phyloP scores from a whole-genome alignment of 2,113 vertebrate species.

The Camelus bactrianus region DNA sequence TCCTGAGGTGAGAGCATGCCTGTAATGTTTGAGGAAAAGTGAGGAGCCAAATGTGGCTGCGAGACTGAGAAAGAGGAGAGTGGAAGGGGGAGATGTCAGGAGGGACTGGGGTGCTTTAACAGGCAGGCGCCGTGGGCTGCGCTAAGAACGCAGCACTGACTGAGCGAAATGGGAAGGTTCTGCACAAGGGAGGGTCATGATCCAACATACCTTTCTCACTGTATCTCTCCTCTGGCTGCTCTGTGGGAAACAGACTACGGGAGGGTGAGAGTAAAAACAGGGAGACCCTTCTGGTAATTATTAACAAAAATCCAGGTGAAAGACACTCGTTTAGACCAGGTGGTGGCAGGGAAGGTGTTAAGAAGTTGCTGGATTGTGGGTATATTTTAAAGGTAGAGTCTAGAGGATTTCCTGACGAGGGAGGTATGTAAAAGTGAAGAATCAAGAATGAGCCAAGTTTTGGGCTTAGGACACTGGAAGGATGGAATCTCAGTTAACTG shows the following conservation, averaged over 20 bases:
- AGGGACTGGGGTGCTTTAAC: not conserved
- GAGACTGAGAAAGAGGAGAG: not conserved
- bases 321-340: not conserved
- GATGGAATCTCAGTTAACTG: not conserved
- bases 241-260: not conserved
- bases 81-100: not conserved
- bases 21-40: not conserved
- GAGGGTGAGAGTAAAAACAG: not conserved
- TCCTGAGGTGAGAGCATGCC: not conserved
- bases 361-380: not conserved
- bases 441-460: not conserved
- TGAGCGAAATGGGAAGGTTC: not conserved
- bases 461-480: not conserved
- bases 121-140: accelerated
- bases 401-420: not conserved
- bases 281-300: not conserved
- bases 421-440: not conserved
- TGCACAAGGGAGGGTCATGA: no score
- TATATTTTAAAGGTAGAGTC: not conserved
- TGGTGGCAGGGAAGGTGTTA: not conserved
- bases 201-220: not conserved
- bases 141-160: not conserved
- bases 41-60: not conserved
- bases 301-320: not conserved
- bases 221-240: not conserved